Evolutionary conservation across 2,888 invertebrate species (phyloP).

Genomic region (Microctonus hyperodae): DNA sequence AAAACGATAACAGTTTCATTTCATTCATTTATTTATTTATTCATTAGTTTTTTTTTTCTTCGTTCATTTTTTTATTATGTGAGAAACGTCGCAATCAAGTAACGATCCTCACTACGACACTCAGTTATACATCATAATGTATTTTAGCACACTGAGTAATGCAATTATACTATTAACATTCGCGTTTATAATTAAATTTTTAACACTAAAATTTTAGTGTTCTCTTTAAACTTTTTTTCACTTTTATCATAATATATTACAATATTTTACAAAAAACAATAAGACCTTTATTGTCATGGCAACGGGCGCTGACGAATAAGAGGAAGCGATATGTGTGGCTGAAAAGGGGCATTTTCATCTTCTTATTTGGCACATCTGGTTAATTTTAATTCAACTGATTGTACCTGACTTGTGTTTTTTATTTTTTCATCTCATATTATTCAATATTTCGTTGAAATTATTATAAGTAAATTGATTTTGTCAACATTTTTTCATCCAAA

Average conservation of each 20-base stretch:
- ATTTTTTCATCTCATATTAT: neutral
- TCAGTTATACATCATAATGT: constrained; percentile 15
- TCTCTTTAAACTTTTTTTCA: neutral
- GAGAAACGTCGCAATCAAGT: constrained; percentile 25
- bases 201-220: constrained; percentile 15
- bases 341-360: constrained; percentile 37
- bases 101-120: constrained; percentile 37
- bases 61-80: neutral
- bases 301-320: constrained; percentile 52
- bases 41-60: neutral
- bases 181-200: neutral
- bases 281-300: constrained; percentile 61
- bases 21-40: neutral
- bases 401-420: neutral
- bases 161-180: constrained; percentile 18
- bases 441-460: neutral
- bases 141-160: constrained; percentile 24
- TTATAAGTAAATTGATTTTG: neutral
- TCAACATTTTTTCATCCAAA: neutral
- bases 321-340: constrained; percentile 46
- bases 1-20: neutral
- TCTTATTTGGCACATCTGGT: constrained; percentile 36
- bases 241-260: constrained; percentile 47
- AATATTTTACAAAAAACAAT: constrained; percentile 58
- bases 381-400: constrained; percentile 17